Evolutionary conservation across 2,113 vertebrate species (phyloP).

Genomic region (Desmodus rotundus): DNA sequence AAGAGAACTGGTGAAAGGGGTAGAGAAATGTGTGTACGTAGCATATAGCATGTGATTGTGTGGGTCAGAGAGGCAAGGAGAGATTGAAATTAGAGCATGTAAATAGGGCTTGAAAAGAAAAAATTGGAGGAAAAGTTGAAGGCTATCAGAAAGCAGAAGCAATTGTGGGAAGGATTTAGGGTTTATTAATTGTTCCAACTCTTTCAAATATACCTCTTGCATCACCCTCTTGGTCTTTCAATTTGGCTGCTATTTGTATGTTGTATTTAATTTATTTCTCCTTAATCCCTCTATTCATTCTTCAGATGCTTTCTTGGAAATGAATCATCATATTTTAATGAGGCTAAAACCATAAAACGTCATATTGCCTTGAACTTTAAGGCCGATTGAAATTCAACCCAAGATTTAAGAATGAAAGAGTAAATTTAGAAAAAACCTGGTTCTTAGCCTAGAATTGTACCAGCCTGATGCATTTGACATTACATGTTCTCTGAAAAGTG

Average conservation of each 20-base stretch:
- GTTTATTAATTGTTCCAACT: not conserved
- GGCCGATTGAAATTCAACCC: slow-evolving; percentile 25
- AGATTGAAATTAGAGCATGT: not conserved
- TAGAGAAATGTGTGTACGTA: not conserved
- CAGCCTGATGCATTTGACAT: not conserved
- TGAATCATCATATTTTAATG: slow-evolving; percentile 19
- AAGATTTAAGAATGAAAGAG: slow-evolving; percentile 37
- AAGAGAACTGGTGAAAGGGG: not conserved
- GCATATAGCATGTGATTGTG: fast-evolving
- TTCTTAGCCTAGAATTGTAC: not conserved
- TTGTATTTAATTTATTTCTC: slow-evolving; percentile 5
- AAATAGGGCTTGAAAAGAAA: not conserved
- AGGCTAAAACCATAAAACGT: not conserved
- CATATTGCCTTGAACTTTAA: slow-evolving; percentile 17
- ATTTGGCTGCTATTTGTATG: slow-evolving; percentile 34
- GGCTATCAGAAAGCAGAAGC: not conserved
- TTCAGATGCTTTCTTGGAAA: slow-evolving; percentile 51
- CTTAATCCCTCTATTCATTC: slow-evolving; percentile 27
- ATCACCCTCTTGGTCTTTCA: slow-evolving; percentile 33
- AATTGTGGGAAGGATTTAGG: not conserved
- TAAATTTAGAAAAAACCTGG: not conserved
- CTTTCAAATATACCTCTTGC: slow-evolving; percentile 29
- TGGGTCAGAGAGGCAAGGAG: not conserved
- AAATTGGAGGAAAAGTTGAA: not conserved
- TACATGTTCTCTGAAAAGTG: slow-evolving; percentile 16